phyloP scores from a whole-genome alignment of 2,888 invertebrate genomes.

The Geotrupes spiniger region DNA sequence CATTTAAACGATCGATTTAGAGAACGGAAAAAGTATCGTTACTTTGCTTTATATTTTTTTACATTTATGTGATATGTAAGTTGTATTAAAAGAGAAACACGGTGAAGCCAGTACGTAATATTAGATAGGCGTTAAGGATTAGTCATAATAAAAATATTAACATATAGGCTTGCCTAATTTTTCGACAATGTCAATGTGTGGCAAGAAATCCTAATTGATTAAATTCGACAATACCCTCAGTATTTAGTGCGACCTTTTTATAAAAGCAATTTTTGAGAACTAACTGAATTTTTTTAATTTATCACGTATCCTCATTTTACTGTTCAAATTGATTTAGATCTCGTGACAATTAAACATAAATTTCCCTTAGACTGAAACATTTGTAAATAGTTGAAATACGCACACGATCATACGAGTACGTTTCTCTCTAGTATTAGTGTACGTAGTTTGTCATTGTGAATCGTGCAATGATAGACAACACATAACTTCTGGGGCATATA shows the following conservation, averaged over 20 bases:
- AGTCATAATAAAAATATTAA: constrained; percentile 18
- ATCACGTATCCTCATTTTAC: no score
- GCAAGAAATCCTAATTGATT: constrained; percentile 1
- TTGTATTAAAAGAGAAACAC: constrained; percentile 13
- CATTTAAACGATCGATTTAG: not conserved
- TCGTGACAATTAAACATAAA: not conserved
- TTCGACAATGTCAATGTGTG: not conserved
- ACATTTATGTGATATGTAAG: constrained; percentile 20
- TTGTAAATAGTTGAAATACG: constrained; percentile 9
- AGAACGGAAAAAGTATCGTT: not conserved
- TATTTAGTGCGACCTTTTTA: no score
- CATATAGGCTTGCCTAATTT: constrained; percentile 6
- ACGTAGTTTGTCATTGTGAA: not conserved
- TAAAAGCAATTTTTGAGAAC: no score
- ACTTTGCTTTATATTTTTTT: constrained; percentile 13
- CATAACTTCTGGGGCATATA: no score
- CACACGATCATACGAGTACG: not conserved
- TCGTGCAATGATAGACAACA: no score
- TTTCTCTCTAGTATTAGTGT: not conserved
- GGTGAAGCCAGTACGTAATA: constrained; percentile 18
- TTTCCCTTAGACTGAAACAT: not conserved
- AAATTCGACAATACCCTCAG: no score
- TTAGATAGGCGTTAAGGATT: constrained; percentile 13
- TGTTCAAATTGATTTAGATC: not conserved
- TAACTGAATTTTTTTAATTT: no score